phyloP scores from a whole-genome alignment of 2,888 invertebrate species.

The Trichopria drosophilae region DNA sequence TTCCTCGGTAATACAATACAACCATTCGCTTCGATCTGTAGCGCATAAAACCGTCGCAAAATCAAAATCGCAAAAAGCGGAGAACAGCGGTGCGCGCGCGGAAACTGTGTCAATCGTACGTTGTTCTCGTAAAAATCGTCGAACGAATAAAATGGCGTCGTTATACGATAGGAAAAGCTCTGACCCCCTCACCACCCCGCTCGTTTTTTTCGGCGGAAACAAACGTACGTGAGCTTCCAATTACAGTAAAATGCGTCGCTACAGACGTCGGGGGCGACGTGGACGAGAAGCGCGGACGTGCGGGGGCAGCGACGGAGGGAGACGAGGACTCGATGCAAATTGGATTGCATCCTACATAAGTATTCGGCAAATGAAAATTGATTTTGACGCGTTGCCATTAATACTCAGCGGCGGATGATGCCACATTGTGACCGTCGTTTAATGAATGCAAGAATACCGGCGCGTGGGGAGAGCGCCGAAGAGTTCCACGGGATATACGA shows the following conservation, averaged over 20 bases:
- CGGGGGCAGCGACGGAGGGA: constrained; percentile 1
- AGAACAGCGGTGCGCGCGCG: constrained; percentile 1
- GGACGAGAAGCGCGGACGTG: constrained; percentile 27
- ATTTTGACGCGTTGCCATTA: constrained; percentile 55
- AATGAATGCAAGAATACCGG: constrained; percentile 54
- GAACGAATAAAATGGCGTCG: no score
- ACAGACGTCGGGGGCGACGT: constrained; percentile 27
- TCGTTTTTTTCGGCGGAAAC: constrained; percentile 39
- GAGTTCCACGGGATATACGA: constrained; percentile 6
- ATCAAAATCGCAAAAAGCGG: no score
- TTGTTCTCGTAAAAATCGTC: no score
- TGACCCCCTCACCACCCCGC: constrained; percentile 27
- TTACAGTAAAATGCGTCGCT: constrained; percentile 50
- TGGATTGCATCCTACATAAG: constrained; percentile 56
- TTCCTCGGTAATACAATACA: no score
- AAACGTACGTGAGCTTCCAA: constrained; percentile 51
- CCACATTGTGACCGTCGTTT: constrained; percentile 49
- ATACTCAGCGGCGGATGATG: constrained; percentile 44
- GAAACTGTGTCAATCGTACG: constrained; percentile 19
- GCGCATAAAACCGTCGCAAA: no score
- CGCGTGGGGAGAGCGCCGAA: constrained; percentile 15
- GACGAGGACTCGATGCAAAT: constrained; percentile 46
- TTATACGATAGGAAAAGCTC: no score
- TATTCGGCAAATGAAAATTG: constrained; percentile 57
- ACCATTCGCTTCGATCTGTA: no score